phyloP scores from a whole-genome alignment of 2,113 vertebrate genomes.

The Dissostichus mawsoni region DNA sequence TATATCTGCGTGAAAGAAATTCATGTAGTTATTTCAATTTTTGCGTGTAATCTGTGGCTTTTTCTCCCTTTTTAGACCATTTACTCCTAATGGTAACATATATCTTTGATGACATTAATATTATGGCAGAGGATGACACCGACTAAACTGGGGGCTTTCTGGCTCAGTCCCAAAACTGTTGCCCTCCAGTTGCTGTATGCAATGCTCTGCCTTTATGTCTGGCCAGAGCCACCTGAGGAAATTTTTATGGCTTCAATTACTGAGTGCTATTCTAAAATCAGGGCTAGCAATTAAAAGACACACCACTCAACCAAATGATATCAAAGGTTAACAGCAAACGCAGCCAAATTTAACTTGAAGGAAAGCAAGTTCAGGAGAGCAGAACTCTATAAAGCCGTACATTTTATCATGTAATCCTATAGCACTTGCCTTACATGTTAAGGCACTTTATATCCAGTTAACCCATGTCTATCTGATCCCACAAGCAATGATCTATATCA shows the following conservation, averaged over 20 bases:
- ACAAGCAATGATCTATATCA: slow-evolving; percentile 69
- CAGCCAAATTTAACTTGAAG: slow-evolving; percentile 61
- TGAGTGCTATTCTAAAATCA: slow-evolving; percentile 75
- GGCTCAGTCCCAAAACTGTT: slow-evolving; percentile 21
- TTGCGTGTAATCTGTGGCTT: neutral
- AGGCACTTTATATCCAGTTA: slow-evolving; percentile 58
- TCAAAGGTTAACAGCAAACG: slow-evolving; percentile 70
- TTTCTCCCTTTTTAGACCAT: neutral
- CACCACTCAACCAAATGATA: slow-evolving; percentile 73
- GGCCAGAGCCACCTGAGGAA: slow-evolving; percentile 52
- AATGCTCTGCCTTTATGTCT: slow-evolving; percentile 48
- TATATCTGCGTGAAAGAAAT: neutral
- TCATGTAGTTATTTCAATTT: neutral
- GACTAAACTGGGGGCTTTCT: neutral
- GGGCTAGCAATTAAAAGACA: slow-evolving; percentile 72
- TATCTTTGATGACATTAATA: neutral
- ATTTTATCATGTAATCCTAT: slow-evolving; percentile 47
- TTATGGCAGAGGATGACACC: slow-evolving; percentile 5
- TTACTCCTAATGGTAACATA: neutral
- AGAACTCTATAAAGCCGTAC: slow-evolving; percentile 27
- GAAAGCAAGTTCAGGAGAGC: slow-evolving; percentile 45
- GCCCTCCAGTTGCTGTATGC: slow-evolving; percentile 19
- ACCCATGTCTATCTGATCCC: slow-evolving; percentile 60
- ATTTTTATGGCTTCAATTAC: slow-evolving; percentile 73
- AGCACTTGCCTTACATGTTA: slow-evolving; percentile 50